Base-by-base conservation (phyloP, 2,888 invertebrate species). In the Drosophila monieri region DNA sequence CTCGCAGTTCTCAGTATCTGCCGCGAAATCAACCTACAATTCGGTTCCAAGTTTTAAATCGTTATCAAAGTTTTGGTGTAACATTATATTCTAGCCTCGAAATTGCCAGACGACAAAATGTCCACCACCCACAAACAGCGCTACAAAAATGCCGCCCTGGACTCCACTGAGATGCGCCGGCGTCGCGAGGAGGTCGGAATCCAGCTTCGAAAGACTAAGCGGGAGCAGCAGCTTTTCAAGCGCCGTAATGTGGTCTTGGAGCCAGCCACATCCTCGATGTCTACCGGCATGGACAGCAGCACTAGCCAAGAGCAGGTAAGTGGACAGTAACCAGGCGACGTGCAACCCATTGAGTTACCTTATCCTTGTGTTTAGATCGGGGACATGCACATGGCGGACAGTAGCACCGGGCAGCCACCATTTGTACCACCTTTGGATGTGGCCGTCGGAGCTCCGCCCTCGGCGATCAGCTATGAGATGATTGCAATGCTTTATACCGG, bases 151-250 rank as follows among this genome's bases (percentile, higher is more conserved):
- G 95, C 95, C 74, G 97, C 97, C 1, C 92, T 98, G 80, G 98
- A 98, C 92, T 96, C 97, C 4, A 96, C 98, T 77, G 98, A 99
- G 92, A 93, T 98, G 84, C 94, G 99, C 51, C 94, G 98, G 55
- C 93, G 98, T 41, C 93, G 99, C 43, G 99, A 99, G 91, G 99
- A 99, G 89, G 98, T 98, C 91, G 98, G 98, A 25, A 96, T 99
- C 27, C 98, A 99, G 89, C 93, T 99, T 51, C 93, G 99, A 55
- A 99, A 99, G 93, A 97, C 97, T 88, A 98, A 98, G 92, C 93
- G 98, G 71, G 99, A 99, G 91, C 97, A 98, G 90, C 98, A 98
- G 91, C 92, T 98, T 37, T 97, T 96, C 74, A 98, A 98, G 92
- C 93, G 97, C 64, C 94, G 98, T 80, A 98, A 98, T 94, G 97